Percentiles rank a stretch among this genome's conserved stretches.
These are phyloP conservation scores for Eira barbara DNA, from an alignment of 2,113 vertebrate genomes.

Conservation along the genomic window DNA sequence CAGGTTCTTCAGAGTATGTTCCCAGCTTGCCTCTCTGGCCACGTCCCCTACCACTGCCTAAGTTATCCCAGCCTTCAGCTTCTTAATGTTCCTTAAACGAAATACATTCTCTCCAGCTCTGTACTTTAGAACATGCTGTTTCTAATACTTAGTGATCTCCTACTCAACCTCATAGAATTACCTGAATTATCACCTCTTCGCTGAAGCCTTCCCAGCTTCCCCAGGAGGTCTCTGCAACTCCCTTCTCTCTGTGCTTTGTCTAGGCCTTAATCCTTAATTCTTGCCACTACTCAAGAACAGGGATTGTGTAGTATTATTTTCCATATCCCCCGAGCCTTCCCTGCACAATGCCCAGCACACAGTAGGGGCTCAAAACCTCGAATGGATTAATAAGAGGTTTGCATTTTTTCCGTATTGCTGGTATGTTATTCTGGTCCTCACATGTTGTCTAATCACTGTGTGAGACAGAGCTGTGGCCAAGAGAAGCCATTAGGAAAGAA, in stretches of 20 bases:
- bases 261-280: neutral
- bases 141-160: neutral
- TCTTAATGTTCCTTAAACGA: neutral
- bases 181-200: neutral
- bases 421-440: neutral
- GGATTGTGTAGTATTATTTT: neutral
- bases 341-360: neutral
- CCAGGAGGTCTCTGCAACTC: neutral
- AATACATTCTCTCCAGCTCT: neutral
- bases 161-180: neutral
- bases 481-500: neutral
- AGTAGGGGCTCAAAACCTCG: neutral
- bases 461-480: neutral
- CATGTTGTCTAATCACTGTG: neutral
- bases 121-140: neutral
- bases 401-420: neutral
- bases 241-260: neutral
- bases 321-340: neutral
- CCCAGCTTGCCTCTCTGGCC: neutral
- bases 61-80: neutral
- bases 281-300: neutral
- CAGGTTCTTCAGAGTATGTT: neutral
- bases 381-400: neutral
- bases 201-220: neutral
- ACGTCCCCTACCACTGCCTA: neutral